Evolutionary conservation across 2,888 invertebrate genomes (phyloP).

Genomic region (Abrostola triplasia): DNA sequence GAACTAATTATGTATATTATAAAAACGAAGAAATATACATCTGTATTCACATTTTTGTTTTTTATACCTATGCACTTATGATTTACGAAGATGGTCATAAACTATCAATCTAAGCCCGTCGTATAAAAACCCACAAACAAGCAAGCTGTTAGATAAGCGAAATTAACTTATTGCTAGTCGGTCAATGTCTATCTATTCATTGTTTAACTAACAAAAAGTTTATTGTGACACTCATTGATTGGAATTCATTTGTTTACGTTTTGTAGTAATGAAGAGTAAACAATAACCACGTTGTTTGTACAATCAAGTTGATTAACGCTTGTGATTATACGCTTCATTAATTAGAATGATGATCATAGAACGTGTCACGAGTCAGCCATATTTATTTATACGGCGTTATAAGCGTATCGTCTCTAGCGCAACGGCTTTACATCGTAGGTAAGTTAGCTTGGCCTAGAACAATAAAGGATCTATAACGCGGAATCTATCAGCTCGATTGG

Average conservation of each 20-base stretch:
- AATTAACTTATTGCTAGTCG: not conserved
- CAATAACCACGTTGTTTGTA: conserved; percentile 16
- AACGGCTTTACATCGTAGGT: conserved; percentile 1
- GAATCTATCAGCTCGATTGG: conserved; percentile 49
- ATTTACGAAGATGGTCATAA: too few relatives aligned
- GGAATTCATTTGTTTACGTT: conserved; percentile 39
- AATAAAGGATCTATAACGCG: conserved; percentile 51
- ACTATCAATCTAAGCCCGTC: too few relatives aligned
- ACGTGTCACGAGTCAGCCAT: not conserved
- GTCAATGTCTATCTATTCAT: conserved; percentile 16
- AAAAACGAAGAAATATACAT: too few relatives aligned
- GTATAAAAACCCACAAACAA: too few relatives aligned
- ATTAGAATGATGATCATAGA: conserved; percentile 5
- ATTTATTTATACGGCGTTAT: too few relatives aligned
- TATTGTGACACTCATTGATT: conserved; percentile 15
- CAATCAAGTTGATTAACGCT: conserved; percentile 22
- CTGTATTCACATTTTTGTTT: too few relatives aligned
- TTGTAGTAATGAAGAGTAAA: conserved; percentile 13
- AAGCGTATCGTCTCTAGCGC: too few relatives aligned
- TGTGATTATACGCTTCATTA: conserved; percentile 9
- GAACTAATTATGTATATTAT: conserved; percentile 3
- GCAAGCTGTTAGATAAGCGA: too few relatives aligned
- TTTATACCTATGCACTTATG: too few relatives aligned
- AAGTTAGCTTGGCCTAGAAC: conserved; percentile 42
- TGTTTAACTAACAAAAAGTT: conserved; percentile 16